These are phyloP conservation scores for Himalopsyche japonica DNA, from an alignment of 2,888 invertebrate species.

Conservation along the genomic window DNA sequence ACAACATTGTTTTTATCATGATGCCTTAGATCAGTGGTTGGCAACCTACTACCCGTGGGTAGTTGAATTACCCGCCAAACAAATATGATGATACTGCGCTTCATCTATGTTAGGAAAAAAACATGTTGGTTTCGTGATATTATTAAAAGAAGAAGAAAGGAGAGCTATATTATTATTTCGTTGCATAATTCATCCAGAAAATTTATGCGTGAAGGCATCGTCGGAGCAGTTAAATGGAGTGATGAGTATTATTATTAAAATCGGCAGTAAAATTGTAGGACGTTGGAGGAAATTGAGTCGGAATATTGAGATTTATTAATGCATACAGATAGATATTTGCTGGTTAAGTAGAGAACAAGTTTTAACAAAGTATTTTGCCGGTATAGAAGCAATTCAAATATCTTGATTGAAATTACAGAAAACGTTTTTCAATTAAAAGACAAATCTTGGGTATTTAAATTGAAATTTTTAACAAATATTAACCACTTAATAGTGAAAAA, in stretches of 20 bases:
- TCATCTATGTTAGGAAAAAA: too few species aligned
- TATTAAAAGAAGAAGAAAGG: too few species aligned
- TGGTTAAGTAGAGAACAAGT: background rate
- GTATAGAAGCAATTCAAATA: conserved; percentile 2
- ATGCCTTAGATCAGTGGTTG: too few species aligned
- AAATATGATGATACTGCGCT: too few species aligned
- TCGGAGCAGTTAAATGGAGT: background rate
- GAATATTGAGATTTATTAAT: background rate
- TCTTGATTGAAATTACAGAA: background rate
- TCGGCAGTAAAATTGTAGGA: background rate
- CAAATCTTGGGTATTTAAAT: background rate
- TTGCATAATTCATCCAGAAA: too few species aligned
- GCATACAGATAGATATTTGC: conserved; percentile 7
- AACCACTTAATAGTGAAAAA: background rate
- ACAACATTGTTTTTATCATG: too few species aligned
- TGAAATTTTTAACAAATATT: background rate
- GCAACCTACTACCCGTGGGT: too few species aligned
- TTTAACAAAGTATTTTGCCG: background rate
- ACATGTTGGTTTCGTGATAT: too few species aligned
- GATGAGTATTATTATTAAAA: conserved; percentile 6
- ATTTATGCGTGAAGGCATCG: too few species aligned
- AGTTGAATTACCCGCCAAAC: too few species aligned
- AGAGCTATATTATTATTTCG: too few species aligned
- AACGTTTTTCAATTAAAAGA: background rate
- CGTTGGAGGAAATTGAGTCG: background rate